These are phyloP conservation scores for Sebastes trivittatus DNA, from an alignment of 2,797 vertebrate genomes.

Conservation along the genomic window DNA sequence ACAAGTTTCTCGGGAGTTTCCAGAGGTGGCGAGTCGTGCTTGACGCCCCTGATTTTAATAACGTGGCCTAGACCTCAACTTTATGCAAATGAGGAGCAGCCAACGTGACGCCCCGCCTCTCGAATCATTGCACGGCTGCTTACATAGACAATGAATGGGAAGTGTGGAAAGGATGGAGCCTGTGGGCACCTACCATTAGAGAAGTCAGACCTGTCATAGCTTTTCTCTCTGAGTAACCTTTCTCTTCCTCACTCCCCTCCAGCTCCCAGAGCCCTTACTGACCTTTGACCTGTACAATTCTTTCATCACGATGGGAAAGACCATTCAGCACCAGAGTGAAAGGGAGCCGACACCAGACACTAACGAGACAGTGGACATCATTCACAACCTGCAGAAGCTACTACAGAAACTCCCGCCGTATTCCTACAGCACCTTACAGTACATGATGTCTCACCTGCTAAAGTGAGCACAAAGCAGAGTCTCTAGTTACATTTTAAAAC, in stretches of 20 bases:
- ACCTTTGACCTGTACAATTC: conserved; percentile 87
- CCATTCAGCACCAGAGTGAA: conserved; percentile 78
- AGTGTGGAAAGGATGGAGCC: no score
- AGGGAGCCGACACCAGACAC: conserved; percentile 63
- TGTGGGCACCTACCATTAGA: no score
- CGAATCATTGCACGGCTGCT: no score
- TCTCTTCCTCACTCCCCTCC: conserved; percentile 12
- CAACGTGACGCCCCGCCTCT: no score
- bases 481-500: not conserved
- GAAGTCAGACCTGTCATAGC: not conserved
- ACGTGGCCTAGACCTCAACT: no score
- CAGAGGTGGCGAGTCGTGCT: no score
- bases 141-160: no score
- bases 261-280: conserved; percentile 92
- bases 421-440: conserved; percentile 88
- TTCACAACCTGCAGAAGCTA: conserved; percentile 66
- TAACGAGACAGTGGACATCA: conserved; percentile 53
- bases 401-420: conserved; percentile 78
- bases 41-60: no score
- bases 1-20: no score
- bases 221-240: not conserved
- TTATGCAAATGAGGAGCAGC: no score
- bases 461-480: conserved; percentile 71
- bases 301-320: conserved; percentile 86
- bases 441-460: conserved; percentile 88